A percentile compares a stretch with the other conserved stretches of the same genome.
phyloP scores from a whole-genome alignment of 2,888 invertebrate species.

The Lumbricus terrestris region DNA sequence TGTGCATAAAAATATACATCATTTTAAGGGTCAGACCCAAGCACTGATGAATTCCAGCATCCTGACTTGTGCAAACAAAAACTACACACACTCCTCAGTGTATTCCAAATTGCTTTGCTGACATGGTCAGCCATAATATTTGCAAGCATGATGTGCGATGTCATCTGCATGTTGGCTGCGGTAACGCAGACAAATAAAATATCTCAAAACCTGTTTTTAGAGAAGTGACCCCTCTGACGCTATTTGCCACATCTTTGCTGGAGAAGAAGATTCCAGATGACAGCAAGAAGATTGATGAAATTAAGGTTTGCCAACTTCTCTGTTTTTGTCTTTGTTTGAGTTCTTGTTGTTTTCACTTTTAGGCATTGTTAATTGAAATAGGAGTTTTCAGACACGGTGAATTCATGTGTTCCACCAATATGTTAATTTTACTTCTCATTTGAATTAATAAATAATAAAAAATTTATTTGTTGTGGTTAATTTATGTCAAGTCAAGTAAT shows the following conservation, averaged over 20 bases:
- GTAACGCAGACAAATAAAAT: background rate
- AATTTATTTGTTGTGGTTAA: background rate
- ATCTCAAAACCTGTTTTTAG: background rate
- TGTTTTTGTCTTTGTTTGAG: background rate
- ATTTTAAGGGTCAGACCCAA: background rate
- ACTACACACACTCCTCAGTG: background rate
- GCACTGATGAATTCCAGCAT: background rate
- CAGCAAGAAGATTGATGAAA: background rate
- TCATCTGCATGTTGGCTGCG: too few relatives aligned
- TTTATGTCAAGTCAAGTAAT: too few relatives aligned
- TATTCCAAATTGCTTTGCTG: too few relatives aligned
- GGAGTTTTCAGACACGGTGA: too few relatives aligned
- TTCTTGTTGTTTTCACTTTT: background rate
- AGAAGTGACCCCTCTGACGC: background rate
- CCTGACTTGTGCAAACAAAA: background rate
- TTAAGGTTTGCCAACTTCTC: background rate
- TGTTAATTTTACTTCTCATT: background rate
- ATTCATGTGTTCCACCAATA: too few relatives aligned
- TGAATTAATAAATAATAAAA: background rate
- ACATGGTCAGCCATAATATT: too few relatives aligned
- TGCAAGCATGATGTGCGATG: too few relatives aligned
- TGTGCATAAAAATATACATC: background rate
- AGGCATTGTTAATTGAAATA: too few relatives aligned
- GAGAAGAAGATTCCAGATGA: slow-evolving; percentile 3
- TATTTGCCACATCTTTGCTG: background rate